A percentile compares a stretch with the other conserved stretches of the same genome.
phyloP scores from a whole-genome alignment of 2,113 vertebrate species.

The Riparia riparia region DNA sequence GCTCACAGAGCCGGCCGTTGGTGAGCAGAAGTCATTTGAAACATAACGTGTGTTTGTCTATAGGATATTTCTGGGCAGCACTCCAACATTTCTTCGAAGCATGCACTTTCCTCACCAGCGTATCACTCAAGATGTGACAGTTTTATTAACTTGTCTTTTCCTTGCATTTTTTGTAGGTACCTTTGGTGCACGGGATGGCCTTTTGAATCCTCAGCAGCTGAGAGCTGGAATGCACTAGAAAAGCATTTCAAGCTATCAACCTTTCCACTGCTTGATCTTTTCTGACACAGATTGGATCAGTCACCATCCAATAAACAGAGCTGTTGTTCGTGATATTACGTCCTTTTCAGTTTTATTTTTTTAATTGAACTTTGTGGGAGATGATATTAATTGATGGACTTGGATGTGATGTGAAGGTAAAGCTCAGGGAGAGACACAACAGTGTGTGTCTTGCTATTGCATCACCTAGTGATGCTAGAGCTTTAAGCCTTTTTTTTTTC shows the following conservation, averaged over 20 bases:
- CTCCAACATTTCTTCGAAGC: slow-evolving; percentile 61
- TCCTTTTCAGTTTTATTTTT: slow-evolving; percentile 25
- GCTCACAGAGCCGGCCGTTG: not conserved
- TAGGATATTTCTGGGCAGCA: slow-evolving; percentile 66
- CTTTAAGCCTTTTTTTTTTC: not conserved
- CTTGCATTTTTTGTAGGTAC: slow-evolving; percentile 21
- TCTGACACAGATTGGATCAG: slow-evolving; percentile 65
- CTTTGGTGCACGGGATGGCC: slow-evolving; percentile 32
- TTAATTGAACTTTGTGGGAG: slow-evolving; percentile 63
- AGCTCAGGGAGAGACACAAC: not conserved
- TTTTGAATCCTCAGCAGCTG: slow-evolving; percentile 69
- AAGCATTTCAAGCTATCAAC: slow-evolving; percentile 66
- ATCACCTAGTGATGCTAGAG: slow-evolving; percentile 15
- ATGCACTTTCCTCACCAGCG: slow-evolving; percentile 51
- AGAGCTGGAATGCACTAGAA: slow-evolving; percentile 43
- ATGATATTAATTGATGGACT: slow-evolving; percentile 48
- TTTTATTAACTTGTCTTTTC: slow-evolving; percentile 69
- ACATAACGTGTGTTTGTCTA: slow-evolving; percentile 29
- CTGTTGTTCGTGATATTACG: slow-evolving; percentile 42
- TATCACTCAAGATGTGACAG: slow-evolving; percentile 67
- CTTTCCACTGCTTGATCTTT: slow-evolving; percentile 64
- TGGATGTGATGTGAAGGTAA: slow-evolving; percentile 11
- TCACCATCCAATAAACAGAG: slow-evolving; percentile 46
- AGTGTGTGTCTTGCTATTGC: not conserved
- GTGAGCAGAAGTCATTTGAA: slow-evolving; percentile 47